These are phyloP conservation scores for Babyrousa celebensis DNA, from an alignment of 2,797 vertebrate species.

Conservation along the genomic window DNA sequence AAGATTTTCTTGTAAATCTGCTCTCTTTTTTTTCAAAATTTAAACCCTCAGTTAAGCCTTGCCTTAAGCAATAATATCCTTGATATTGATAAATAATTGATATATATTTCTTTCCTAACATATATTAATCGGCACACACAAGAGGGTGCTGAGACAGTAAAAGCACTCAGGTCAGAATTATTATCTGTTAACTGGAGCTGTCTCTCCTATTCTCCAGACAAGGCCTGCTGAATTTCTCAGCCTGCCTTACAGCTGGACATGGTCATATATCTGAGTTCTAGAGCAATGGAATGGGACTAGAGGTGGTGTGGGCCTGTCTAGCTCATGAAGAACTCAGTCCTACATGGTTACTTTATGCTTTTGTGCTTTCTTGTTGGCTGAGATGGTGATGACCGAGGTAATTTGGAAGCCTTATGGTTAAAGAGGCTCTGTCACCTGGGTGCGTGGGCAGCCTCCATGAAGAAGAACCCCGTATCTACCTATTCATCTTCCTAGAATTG, in stretches of 20 bases:
- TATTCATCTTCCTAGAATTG: not conserved
- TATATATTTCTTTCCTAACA: not conserved
- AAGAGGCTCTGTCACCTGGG: not conserved
- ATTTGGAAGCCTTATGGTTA: not conserved
- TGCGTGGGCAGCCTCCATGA: not conserved
- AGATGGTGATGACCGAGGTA: not conserved
- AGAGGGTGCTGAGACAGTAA: not conserved
- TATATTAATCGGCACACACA: not conserved
- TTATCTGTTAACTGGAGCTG: not conserved
- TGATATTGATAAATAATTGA: not conserved
- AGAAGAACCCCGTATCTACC: not conserved
- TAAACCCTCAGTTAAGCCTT: not conserved
- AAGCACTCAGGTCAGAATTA: not conserved
- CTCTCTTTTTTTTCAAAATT: not conserved
- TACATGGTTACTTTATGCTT: not conserved
- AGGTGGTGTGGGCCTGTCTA: not conserved
- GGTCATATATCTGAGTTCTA: not conserved
- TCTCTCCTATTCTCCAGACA: not conserved
- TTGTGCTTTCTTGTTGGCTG: not conserved
- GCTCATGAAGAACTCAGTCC: not conserved
- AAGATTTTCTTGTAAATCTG: not conserved
- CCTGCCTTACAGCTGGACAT: not conserved
- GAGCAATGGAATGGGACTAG: not conserved
- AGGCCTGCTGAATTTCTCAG: not conserved
- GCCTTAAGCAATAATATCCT: not conserved